Evolutionary conservation across 1,140 invertebrate species (phyloP), one percentile per base, ranked within the genome.

Genomic region (Wasmannia auropunctata): DNA sequence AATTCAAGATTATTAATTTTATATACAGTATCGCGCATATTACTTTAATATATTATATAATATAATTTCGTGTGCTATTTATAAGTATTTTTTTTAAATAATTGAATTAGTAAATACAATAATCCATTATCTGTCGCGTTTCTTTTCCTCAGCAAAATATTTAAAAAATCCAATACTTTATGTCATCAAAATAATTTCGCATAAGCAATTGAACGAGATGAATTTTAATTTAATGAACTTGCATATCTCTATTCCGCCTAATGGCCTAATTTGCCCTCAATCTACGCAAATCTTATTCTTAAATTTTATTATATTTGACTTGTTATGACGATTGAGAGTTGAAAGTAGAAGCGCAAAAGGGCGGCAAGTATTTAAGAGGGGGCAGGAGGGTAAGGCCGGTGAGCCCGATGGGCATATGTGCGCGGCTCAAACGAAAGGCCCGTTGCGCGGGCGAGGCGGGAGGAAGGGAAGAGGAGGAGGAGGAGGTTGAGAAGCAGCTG

Each of bases 401-500:
- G 28, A 43, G 49, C 25, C 76, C 25, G 56, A 77, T 49, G 37
- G 69, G 37, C n/a, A 77, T 31, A 72, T 63, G 76, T 43, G 43
- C 74, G 63, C 34, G 69, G 22, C 79, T 34, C 37, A 58, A 58
- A 70, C 28, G 51, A 65, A 62, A 10, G 67, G 28, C 19, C 67
- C 37, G 54, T 43, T 72, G 67, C 14, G 51, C 67, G 67, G 67
- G 67, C 67, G 79, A 37, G 46, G 65, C 49, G 81, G 46, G 28
- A 56, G 70, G 87, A 86, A 84, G 89, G 87, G 90, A 92, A 40
- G n/a, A 91, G 86, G 83, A 76, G 85, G 75, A 80, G 60, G 75
- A 54, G 89, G 62, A 76, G 49, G 65, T 76, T 62, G 51, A 89
- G 90, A 89, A 90, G 93, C 94, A 95, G 94, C 94, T 95, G 94